Conservation (phyloP, 2,113 vertebrate genomes). For the Oceanodroma tethys region DNA sequence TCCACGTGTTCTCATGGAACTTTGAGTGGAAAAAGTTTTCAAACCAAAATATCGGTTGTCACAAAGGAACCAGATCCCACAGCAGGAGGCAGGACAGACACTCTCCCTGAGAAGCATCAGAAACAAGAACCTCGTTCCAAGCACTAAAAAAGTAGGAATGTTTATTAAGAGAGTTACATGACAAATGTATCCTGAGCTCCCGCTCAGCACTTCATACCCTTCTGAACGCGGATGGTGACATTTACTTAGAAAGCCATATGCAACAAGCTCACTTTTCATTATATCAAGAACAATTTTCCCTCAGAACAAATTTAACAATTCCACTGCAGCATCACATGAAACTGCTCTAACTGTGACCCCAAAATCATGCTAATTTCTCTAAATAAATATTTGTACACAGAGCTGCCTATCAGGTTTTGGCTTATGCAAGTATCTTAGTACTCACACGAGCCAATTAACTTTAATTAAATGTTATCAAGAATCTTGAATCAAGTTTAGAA, state of each 20-base stretch:
- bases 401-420: neutral
- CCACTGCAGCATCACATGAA: neutral
- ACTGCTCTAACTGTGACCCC: neutral
- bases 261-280: neutral
- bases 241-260: neutral
- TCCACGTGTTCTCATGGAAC: neutral
- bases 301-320: neutral
- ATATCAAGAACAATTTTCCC: neutral
- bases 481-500: neutral
- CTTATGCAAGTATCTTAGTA: fast-evolving
- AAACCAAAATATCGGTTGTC: neutral
- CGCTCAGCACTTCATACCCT: neutral
- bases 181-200: neutral
- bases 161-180: constrained; percentile 27
- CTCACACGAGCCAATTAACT: neutral
- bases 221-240: neutral
- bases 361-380: neutral
- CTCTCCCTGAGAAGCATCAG: neutral
- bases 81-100: neutral
- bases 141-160: neutral
- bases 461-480: neutral
- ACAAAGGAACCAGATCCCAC: neutral
- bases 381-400: neutral
- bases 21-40: neutral
- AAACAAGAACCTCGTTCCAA: neutral